phyloP scores from a whole-genome alignment of 2,888 invertebrate genomes.

The Epirrhoe tristata region DNA sequence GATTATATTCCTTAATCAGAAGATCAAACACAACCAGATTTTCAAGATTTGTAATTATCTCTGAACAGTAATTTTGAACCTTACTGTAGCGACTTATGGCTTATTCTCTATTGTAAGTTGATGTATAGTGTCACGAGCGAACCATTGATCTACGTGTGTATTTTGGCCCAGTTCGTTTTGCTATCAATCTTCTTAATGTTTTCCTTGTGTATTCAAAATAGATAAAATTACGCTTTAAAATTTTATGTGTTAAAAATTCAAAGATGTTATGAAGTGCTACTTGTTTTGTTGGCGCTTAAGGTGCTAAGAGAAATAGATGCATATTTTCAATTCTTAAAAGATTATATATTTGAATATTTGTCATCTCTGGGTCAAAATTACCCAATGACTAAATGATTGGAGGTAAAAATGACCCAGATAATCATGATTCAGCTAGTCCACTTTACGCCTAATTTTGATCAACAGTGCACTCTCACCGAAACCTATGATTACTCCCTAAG shows the following conservation, averaged over 20 bases:
- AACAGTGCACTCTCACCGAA: constrained; percentile 36
- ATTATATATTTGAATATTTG: background rate
- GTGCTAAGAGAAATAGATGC: constrained; percentile 12
- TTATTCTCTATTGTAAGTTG: constrained; percentile 1
- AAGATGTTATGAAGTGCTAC: constrained; percentile 22
- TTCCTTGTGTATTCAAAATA: constrained; percentile 36
- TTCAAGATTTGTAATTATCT: background rate
- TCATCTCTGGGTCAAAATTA: background rate
- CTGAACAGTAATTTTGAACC: background rate
- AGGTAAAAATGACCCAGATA: constrained; percentile 9
- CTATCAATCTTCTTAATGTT: constrained; percentile 36
- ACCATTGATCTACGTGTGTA: constrained; percentile 15
- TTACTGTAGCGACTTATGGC: background rate
- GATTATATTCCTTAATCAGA: background rate
- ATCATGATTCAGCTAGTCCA: constrained; percentile 19
- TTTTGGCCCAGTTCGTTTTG: constrained; percentile 27
- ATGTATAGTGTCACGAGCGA: background rate
- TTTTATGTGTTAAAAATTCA: constrained; percentile 28
- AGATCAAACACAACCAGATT: background rate
- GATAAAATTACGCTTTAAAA: constrained; percentile 27
- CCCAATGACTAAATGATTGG: background rate
- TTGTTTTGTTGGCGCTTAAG: background rate
- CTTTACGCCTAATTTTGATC: constrained; percentile 16
- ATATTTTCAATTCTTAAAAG: constrained; percentile 2
- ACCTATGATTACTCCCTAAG: constrained; percentile 47